Evolutionary conservation across 2,113 vertebrate genomes (phyloP).

Genomic region (Romanogobio albipinnatus): DNA sequence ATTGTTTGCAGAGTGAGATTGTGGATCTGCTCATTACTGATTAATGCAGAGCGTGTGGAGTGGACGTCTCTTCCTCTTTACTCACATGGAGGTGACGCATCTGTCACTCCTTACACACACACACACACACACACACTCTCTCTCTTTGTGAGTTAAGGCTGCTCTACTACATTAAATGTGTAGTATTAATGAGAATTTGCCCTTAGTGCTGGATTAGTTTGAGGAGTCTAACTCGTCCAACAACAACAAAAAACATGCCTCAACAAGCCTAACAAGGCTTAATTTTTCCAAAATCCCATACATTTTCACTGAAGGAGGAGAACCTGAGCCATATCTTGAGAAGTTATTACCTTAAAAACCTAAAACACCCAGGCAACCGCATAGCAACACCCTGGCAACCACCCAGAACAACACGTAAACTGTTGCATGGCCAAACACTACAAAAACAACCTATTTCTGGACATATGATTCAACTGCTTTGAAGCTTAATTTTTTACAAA

Average conservation of each 20-base stretch:
- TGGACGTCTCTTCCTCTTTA: slow-evolving; percentile 24
- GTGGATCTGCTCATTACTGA: slow-evolving; percentile 63
- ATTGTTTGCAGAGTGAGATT: slow-evolving; percentile 78
- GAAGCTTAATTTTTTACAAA: neutral
- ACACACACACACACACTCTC: neutral
- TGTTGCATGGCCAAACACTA: too few relatives aligned
- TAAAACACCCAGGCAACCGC: too few relatives aligned
- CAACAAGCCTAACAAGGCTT: too few relatives aligned
- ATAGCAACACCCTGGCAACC: neutral
- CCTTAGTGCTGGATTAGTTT: too few relatives aligned
- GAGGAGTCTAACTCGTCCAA: neutral
- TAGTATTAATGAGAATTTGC: neutral
- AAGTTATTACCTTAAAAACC: neutral
- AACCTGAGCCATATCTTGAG: neutral
- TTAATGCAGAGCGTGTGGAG: slow-evolving; percentile 62
- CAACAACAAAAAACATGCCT: too few relatives aligned
- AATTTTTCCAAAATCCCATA: neutral
- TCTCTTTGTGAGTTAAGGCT: neutral
- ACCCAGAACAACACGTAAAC: neutral
- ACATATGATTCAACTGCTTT: neutral
- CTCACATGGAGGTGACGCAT: slow-evolving; percentile 25
- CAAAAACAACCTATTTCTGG: neutral
- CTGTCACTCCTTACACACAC: slow-evolving; percentile 7
- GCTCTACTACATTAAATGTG: neutral
- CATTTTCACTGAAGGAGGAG: neutral